These are phyloP conservation scores for Apodemus agrarius DNA, from an alignment of 2,797 vertebrate species.

Conservation along the genomic window DNA sequence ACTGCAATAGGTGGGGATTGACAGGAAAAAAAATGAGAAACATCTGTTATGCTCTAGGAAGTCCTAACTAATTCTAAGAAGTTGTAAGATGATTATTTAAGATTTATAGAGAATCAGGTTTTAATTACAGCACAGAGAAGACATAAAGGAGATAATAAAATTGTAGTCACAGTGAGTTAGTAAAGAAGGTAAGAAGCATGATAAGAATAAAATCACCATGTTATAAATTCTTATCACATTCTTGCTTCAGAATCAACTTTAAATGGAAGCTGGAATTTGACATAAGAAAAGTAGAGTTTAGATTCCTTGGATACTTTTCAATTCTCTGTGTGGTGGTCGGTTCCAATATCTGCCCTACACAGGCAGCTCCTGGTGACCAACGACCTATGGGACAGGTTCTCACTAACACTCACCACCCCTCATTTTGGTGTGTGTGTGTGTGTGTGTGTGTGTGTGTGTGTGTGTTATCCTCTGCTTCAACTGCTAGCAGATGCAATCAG, in stretches of 20 bases:
- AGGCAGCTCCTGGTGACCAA: neutral
- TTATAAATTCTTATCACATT: neutral
- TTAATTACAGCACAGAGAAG: constrained; percentile 7
- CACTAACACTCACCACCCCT: neutral
- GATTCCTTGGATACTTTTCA: neutral
- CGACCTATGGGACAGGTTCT: neutral
- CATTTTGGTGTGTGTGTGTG: neutral
- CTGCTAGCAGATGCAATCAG: neutral
- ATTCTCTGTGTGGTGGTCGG: neutral
- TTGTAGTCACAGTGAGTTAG: neutral
- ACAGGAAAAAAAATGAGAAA: neutral
- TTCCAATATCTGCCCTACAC: neutral
- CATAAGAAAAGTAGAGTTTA: neutral
- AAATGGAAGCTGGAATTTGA: neutral
- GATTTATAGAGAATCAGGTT: constrained; percentile 11
- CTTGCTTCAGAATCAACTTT: neutral
- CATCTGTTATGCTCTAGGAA: constrained; percentile 31
- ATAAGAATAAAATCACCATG: constrained; percentile 2
- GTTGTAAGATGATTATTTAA: neutral
- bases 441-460: neutral
- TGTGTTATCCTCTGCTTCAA: neutral
- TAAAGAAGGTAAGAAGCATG: neutral
- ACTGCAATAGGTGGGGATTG: neutral
- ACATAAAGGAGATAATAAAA: neutral
- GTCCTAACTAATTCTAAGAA: constrained; percentile 48